phyloP scores from a whole-genome alignment of 2,888 invertebrate species.

The Leptura quadrifasciata region DNA sequence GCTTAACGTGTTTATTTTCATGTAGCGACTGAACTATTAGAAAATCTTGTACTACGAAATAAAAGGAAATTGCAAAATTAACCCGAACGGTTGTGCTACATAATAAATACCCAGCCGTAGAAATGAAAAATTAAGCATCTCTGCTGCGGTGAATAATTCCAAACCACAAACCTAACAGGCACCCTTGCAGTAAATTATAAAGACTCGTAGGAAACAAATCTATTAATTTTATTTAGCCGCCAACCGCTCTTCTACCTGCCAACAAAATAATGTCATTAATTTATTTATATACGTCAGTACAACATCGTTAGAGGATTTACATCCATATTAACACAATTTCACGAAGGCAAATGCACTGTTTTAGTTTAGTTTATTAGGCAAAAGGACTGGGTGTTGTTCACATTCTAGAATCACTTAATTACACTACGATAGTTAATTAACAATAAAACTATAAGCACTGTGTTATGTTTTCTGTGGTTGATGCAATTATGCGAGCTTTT shows the following conservation, averaged over 20 bases:
- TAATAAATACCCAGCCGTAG: background rate
- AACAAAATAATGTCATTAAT: background rate
- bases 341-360: background rate
- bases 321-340: background rate
- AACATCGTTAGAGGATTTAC: background rate
- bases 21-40: no score
- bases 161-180: background rate
- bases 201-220: background rate
- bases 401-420: background rate
- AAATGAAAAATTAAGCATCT: constrained; percentile 3
- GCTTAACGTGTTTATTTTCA: no score
- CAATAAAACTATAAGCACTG: background rate
- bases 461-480: background rate
- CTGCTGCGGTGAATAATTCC: background rate
- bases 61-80: no score
- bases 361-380: background rate
- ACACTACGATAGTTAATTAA: background rate
- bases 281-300: background rate
- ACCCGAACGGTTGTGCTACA: background rate
- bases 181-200: constrained; percentile 7
- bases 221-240: constrained; percentile 7
- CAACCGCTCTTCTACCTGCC: background rate
- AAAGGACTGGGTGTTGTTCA: background rate
- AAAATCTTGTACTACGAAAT: no score
- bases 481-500: background rate